Evolutionary conservation across 2,797 vertebrate genomes (phyloP).

Genomic region (Antrozous pallidus): DNA sequence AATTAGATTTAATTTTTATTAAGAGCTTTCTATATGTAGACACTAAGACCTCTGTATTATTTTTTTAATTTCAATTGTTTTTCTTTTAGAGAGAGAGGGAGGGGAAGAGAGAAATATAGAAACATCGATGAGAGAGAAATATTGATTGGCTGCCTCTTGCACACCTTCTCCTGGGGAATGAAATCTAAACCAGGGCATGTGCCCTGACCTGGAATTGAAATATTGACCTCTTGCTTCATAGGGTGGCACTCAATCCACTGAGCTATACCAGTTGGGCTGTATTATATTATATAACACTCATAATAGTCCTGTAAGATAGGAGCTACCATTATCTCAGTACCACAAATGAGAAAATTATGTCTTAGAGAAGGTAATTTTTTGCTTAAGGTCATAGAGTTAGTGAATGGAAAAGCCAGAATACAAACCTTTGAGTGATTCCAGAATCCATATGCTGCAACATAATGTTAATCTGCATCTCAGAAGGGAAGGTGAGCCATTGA

Average conservation of each 20-base stretch:
- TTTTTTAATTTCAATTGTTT: too few species aligned
- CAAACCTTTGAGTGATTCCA: background rate
- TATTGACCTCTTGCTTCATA: too few species aligned
- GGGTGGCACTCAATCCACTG: too few species aligned
- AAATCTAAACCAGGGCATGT: too few species aligned
- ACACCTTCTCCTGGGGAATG: too few species aligned
- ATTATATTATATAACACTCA: slow-evolving; percentile 8
- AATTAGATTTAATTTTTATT: background rate
- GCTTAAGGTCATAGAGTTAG: background rate
- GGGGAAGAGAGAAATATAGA: too few species aligned
- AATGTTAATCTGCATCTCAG: background rate
- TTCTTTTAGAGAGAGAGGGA: too few species aligned
- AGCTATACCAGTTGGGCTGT: background rate
- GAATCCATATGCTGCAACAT: background rate
- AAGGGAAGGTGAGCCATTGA: background rate
- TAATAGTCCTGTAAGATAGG: background rate
- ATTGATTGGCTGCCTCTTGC: too few species aligned
- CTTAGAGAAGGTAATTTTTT: slow-evolving; percentile 16
- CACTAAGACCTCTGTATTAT: background rate
- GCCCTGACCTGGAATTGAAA: too few species aligned
- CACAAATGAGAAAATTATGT: background rate
- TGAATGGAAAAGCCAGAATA: background rate
- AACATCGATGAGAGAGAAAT: too few species aligned
- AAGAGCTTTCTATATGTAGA: background rate
- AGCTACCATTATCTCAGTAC: background rate